Base-by-base conservation (phyloP, 2,113 vertebrate species). In the Anoplopoma fimbria region DNA sequence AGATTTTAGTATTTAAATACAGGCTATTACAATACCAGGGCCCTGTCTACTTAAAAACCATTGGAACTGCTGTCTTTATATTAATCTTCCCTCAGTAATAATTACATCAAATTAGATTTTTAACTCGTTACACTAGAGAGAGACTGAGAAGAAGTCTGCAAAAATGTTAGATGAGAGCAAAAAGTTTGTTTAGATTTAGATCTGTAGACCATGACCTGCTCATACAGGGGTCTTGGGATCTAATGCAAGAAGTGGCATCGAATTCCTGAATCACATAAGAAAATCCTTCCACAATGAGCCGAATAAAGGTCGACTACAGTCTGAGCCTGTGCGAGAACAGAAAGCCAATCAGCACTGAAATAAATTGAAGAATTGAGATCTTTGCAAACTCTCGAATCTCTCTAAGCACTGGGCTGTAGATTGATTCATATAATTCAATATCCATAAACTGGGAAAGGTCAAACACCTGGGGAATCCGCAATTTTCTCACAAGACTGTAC, bases 241-340 rank as follows among this genome's bases (percentile, higher is more conserved):
- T 47, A 29, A 45, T 73, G 78, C 58, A 38, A 73, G 38, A 67
- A 57, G 38, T 15, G 6, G 51, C 70, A 36, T 75, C 15, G 31
- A 55, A 63, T 63, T 34, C 21, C 38, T 27, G n/a, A 27, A 70
- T 62, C 6, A 51, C 38, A 62, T 15, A 62, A 38, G 8, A 40
- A 40, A 79, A 79, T 38, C 25, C 10, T 67, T 27, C 4, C 60
- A 49, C n/a, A 81, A 60, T 53, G 23, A 63, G 53, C 6, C 0
- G 13, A 81, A 60, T 74, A 74, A 67, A 38, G 31, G 62, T 60
- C 62, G 73, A 34, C 27, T 61, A 29, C 47, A 25, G 58, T 19
- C 14, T 47, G 10, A 45, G 58, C 36, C 29, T 68, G 40, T 27
- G 23, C 0, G 2, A 49, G 62, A 49, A 49, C 23, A 31, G 19